phyloP scores from a whole-genome alignment of 1,140 invertebrate species.

The Thalassaphorura encarpata region DNA sequence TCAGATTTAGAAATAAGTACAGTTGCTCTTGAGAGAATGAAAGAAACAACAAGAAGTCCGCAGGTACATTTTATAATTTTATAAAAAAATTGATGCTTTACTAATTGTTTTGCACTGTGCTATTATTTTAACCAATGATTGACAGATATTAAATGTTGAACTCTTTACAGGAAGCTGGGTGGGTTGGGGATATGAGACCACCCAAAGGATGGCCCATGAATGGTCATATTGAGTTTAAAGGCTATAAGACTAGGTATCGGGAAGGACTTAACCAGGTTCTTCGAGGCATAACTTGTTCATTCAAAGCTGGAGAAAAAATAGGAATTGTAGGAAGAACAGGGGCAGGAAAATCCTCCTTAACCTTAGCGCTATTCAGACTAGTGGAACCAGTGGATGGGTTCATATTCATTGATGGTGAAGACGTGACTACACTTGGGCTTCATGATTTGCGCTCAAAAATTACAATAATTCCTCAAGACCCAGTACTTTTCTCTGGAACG shows the following conservation, averaged over 20 bases:
- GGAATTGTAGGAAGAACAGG: constrained; percentile 39
- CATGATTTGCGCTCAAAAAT: constrained; percentile 74
- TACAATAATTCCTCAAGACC: constrained; percentile 86
- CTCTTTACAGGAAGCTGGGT: constrained; percentile 25
- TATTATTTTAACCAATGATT: too few species aligned
- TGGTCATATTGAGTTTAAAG: constrained; percentile 42
- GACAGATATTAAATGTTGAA: too few species aligned
- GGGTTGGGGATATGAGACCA: constrained; percentile 15
- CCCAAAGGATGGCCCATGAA: constrained; percentile 41
- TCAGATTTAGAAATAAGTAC: constrained; percentile 13
- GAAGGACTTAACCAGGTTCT: constrained; percentile 65
- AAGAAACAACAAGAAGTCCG: constrained; percentile 38
- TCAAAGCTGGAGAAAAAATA: constrained; percentile 40
- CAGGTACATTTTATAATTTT: constrained; percentile 28
- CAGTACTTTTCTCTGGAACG: constrained; percentile 60
- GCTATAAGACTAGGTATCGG: constrained; percentile 42
- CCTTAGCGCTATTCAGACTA: constrained; percentile 44
- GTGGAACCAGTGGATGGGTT: constrained; percentile 39
- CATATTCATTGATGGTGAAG: constrained; percentile 79
- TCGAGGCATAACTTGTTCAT: constrained; percentile 37
- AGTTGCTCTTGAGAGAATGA: constrained; percentile 14
- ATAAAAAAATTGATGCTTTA: not conserved
- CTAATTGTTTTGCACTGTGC: too few species aligned
- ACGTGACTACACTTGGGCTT: constrained; percentile 76
- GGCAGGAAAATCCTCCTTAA: constrained; percentile 45